phyloP scores from a whole-genome alignment of 2,797 vertebrate species.

The Fringilla coelebs region DNA sequence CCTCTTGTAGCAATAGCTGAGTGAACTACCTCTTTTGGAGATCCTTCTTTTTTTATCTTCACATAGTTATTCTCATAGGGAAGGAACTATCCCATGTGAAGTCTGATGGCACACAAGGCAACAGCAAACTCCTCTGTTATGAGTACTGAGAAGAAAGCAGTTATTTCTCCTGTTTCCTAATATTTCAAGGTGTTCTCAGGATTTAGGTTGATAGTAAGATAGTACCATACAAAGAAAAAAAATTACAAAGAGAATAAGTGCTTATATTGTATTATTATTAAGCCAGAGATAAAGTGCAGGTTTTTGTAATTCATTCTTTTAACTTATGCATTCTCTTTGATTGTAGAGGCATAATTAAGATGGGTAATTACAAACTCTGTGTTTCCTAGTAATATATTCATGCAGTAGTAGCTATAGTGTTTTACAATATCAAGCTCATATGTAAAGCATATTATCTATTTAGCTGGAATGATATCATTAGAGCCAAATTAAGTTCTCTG shows the following conservation, averaged over 20 bases:
- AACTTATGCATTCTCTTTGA: constrained; percentile 38
- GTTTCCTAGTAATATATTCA: constrained; percentile 70
- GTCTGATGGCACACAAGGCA: background rate
- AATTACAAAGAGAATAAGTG: background rate
- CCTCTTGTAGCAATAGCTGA: background rate
- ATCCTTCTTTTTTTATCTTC: background rate
- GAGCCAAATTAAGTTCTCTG: constrained; percentile 65
- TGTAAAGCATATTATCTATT: constrained; percentile 72
- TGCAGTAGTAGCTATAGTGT: constrained; percentile 53
- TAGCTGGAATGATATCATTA: constrained; percentile 61
- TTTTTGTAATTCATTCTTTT: constrained; percentile 28
- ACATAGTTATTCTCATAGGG: background rate
- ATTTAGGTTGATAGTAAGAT: background rate
- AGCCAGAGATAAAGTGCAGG: constrained; percentile 23
- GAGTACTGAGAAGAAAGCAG: background rate
- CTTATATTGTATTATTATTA: constrained; percentile 22
- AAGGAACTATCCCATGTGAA: background rate
- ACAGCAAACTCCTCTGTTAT: background rate
- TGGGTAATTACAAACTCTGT: constrained; percentile 47
- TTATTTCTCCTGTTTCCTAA: background rate
- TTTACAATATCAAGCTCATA: constrained; percentile 67
- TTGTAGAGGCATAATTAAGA: constrained; percentile 42
- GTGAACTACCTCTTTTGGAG: background rate
- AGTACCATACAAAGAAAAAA: background rate
- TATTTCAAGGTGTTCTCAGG: background rate